phyloP scores from a whole-genome alignment of 2,888 invertebrate species.

The Nysson spinosus region DNA sequence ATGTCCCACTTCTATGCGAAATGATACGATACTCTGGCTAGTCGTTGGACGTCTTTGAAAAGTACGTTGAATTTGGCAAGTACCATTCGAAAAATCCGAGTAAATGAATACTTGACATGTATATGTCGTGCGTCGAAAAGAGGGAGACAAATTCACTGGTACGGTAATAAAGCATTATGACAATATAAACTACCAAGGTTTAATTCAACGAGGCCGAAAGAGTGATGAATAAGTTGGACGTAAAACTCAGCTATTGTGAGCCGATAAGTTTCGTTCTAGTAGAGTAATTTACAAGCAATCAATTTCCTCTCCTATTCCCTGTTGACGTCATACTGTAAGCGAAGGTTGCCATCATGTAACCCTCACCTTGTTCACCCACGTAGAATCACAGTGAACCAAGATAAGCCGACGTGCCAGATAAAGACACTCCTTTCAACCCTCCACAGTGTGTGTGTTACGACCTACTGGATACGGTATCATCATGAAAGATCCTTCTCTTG shows the following conservation, averaged over 20 bases:
- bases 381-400: conserved; percentile 30
- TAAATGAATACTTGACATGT: too few relatives aligned
- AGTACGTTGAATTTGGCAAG: conserved; percentile 11
- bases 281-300: conserved; percentile 7
- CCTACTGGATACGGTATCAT: background rate
- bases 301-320: conserved; percentile 9
- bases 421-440: conserved; percentile 36
- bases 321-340: conserved; percentile 15
- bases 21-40: conserved; percentile 13
- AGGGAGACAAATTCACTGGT: too few relatives aligned
- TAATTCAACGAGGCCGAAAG: too few relatives aligned
- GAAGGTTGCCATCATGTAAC: conserved; percentile 20
- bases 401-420: conserved; percentile 41
- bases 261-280: background rate
- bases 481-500: background rate
- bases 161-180: too few relatives aligned
- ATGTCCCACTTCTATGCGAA: conserved; percentile 29
- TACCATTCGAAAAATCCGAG: background rate
- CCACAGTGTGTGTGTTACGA: background rate
- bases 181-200: too few relatives aligned
- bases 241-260: too few relatives aligned
- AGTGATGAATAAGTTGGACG: too few relatives aligned
- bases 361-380: conserved; percentile 41
- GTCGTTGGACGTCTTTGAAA: conserved; percentile 13
- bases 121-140: too few relatives aligned